These are phyloP conservation scores for Calonectris borealis DNA, from an alignment of 2,113 vertebrate genomes.

Conservation along the genomic window DNA sequence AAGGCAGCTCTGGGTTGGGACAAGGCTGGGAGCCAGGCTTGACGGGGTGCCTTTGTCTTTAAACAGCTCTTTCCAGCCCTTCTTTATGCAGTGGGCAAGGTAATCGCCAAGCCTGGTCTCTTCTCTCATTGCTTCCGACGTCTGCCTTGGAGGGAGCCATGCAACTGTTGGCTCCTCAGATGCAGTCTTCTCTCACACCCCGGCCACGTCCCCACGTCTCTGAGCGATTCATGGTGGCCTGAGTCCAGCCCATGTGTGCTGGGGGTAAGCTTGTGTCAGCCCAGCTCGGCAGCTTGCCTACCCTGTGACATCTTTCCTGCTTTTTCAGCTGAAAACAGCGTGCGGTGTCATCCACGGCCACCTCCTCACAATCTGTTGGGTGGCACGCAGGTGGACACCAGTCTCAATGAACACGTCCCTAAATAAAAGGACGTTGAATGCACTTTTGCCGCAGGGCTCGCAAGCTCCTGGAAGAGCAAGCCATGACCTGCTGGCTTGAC, in stretches of 20 bases:
- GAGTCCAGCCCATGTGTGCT: not conserved
- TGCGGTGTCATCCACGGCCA: not conserved
- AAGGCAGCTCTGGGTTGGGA: not conserved
- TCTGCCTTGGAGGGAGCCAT: not conserved
- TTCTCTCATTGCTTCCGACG: not conserved
- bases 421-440: rapidly evolving
- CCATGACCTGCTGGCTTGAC: not conserved
- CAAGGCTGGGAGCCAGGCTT: not conserved
- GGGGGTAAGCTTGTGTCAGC: not conserved
- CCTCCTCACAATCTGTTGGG: not conserved
- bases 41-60: not conserved
- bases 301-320: not conserved
- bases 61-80: not conserved
- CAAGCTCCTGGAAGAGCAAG: not conserved
- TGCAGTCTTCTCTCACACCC: not conserved
- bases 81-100: not conserved
- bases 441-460: not conserved
- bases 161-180: not conserved
- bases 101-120: not conserved
- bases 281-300: not conserved
- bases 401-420: not conserved
- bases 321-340: not conserved
- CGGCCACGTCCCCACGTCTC: not conserved
- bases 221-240: rapidly evolving
- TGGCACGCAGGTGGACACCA: no score